Evolutionary conservation across 2,113 vertebrate species (phyloP), one percentile per base, ranked within the genome.

Genomic region (Poeciliopsis turrubarensis): DNA sequence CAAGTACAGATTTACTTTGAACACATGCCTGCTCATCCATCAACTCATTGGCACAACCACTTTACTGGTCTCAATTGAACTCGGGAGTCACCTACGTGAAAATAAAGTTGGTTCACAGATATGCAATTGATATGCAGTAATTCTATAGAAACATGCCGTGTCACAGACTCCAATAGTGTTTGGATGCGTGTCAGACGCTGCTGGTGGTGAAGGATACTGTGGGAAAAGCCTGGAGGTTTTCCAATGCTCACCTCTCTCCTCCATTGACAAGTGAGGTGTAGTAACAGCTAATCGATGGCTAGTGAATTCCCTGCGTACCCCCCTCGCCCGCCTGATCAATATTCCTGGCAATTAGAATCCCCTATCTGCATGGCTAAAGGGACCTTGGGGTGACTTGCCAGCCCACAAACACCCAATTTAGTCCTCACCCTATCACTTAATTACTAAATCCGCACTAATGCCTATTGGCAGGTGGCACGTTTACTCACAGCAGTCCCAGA

Each of bases 331-430:
- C 77, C 83, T 93, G 92, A 95, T 95, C 95, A 93, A 95, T 95
- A 95, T 93, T 88, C 91, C 89, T 85, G 92, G 94, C 95, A 95
- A 95, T 95, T 95, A 95, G 92, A 95, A 95, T 95, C 91, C 94
- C 89, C 95, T 94, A 95, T 95, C 94, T 95, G 93, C 94, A 94
- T 94, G 94, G 89, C 92, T 92, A 92, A 81, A 79, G 92, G 93
- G 92, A 93, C 95, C 92, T 94, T 62, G 71, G 89, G 90, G 91
- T 90, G 92, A 91, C 92, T 92, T 57, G 75, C 84, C 86, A 86
- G 93, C 93, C 92, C 93, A 88, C 94, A 94, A 94, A 94, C 94
- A 94, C 94, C 94, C 94, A 95, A 94, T 95, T 95, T 95, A 95
- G 94, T 95, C 92, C 86, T 94, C 93, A 91, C 93, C 92, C 94